Conservation (phyloP, 2,888 invertebrate genomes). For the Margaritifera margaritifera region DNA sequence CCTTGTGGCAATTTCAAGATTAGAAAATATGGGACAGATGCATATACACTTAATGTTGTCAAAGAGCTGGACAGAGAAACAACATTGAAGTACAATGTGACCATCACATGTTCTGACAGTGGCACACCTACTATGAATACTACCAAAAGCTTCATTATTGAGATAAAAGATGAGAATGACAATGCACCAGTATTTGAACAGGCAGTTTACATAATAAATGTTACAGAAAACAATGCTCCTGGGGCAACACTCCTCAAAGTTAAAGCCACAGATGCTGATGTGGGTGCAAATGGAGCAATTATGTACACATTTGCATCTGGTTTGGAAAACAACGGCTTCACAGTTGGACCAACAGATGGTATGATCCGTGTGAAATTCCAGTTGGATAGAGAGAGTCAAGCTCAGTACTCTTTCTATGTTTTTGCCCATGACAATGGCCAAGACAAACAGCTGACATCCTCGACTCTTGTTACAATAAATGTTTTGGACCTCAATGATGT, state of each 20-base stretch:
- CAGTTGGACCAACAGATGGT: slow-evolving; percentile 37
- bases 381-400: slow-evolving; percentile 50
- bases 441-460: slow-evolving; percentile 16
- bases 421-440: slow-evolving; percentile 38
- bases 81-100: slow-evolving; percentile 42
- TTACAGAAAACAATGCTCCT: slow-evolving; percentile 48
- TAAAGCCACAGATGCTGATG: slow-evolving; percentile 83
- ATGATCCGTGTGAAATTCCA: slow-evolving; percentile 34
- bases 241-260: slow-evolving; percentile 82
- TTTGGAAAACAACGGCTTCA: slow-evolving; percentile 19
- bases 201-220: slow-evolving; percentile 34
- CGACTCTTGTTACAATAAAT: slow-evolving; percentile 32
- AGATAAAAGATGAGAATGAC: slow-evolving; percentile 89
- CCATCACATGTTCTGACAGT: slow-evolving; percentile 78
- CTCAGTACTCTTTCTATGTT: slow-evolving; percentile 40
- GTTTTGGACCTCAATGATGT: slow-evolving; percentile 46
- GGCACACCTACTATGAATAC: slow-evolving; percentile 48
- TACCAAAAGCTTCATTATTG: slow-evolving; percentile 47
- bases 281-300: slow-evolving; percentile 32
- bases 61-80: slow-evolving; percentile 56
- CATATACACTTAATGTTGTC: slow-evolving; percentile 73
- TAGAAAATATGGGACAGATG: slow-evolving; percentile 29
- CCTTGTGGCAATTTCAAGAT: slow-evolving; percentile 27
- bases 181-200: slow-evolving; percentile 87
- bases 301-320: slow-evolving; percentile 30